Base-by-base conservation (phyloP, 2,888 invertebrate species). In the Linnaemya vulpina region DNA sequence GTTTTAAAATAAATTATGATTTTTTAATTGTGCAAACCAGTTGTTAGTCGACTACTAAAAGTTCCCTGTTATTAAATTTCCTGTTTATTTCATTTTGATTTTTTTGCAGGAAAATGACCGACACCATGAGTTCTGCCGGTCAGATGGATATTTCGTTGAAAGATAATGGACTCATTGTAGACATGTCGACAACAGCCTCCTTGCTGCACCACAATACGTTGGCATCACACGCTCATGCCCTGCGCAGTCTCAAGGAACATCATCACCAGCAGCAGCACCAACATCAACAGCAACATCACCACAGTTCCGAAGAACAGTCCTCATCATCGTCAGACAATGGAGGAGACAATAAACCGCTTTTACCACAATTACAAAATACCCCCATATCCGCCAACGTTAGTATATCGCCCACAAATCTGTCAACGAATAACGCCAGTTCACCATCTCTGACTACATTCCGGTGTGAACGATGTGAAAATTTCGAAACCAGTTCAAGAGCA, bases 391-490 rank as follows among this genome's bases (percentile, higher is more conserved):
- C 84, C 74, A 86, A 83, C 38, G 84, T 88, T 84, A 68, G 82
- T 87, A 73, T 88, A 86, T 70, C 90, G 70, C 89, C 90, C 58
- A 90, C 90, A 83, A 91, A 90, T 87, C 87, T 90, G 35, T 89
- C 89, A 82, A 89, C 90, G 38, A 87, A 89, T 11, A 86, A 89
- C 10, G 87, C 89, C 8, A 88, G 89, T 17, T 86, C 89, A 10
- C 88, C 90, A 82, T 89, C 90, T 71, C 87, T 91, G 87, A 88
- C 86, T 35, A 87, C 89, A 84, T 91, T 92, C 87, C 92, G 92
- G 22, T 97, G 96, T 93, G 96, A 96, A 88, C 95, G 96, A 87
- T 97, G 97, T 93, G 96, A 97, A 90, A 95, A 94, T 90, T 97
- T 96, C 92, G 97, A 97, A 93, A 96, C 96, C 11, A 93, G 95